Evolutionary conservation across 2,113 vertebrate genomes (phyloP).

Genomic region (Phylloscopus trochilus): DNA sequence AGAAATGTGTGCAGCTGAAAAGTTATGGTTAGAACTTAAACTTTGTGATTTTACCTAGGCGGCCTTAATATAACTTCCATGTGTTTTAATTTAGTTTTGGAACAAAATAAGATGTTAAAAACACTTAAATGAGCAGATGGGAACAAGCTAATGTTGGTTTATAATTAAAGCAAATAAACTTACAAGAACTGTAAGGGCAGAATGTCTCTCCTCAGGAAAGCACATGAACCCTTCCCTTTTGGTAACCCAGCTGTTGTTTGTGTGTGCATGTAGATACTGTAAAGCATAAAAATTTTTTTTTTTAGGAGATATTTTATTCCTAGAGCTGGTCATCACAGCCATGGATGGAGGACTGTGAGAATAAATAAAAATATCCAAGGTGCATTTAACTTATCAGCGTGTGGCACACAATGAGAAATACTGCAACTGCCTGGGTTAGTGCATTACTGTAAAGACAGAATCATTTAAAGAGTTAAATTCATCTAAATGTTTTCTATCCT

Average conservation of each 20-base stretch:
- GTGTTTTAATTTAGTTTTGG: not conserved
- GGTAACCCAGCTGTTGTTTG: not conserved
- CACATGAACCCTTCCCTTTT: not conserved
- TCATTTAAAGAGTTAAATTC: slow-evolving; percentile 72
- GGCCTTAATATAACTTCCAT: not conserved
- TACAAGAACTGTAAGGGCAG: not conserved
- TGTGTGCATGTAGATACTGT: not conserved
- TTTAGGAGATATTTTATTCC: not conserved
- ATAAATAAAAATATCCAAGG: not conserved
- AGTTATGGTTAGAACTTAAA: not conserved
- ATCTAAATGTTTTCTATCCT: slow-evolving; percentile 71
- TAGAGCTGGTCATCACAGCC: not conserved
- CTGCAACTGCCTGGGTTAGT: slow-evolving; percentile 43
- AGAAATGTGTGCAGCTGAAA: not conserved
- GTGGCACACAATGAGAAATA: slow-evolving; percentile 35
- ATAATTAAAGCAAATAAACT: not conserved
- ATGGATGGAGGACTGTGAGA: not conserved
- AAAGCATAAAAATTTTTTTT: not conserved
- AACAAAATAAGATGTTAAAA: not conserved
- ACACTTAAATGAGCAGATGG: not conserved
- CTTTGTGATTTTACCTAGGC: not conserved
- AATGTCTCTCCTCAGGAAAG: not conserved
- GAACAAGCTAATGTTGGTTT: not conserved
- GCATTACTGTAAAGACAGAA: slow-evolving; percentile 53
- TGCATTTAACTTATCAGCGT: slow-evolving; percentile 25